phyloP scores from a whole-genome alignment of 2,888 invertebrate genomes.

The Neoascia interrupta region DNA sequence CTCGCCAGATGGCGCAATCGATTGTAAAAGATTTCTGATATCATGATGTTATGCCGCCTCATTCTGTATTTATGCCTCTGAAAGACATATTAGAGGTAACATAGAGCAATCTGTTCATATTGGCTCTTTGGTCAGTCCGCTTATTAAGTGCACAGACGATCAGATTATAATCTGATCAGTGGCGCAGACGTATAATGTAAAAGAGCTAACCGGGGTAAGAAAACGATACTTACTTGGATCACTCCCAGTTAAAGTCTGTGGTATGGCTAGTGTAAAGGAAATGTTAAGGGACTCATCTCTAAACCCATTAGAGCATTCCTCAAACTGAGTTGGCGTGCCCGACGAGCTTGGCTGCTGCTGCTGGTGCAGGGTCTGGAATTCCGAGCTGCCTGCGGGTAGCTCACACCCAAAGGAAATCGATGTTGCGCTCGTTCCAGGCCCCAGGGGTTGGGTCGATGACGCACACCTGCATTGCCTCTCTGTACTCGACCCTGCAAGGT shows the following conservation, averaged over 20 bases:
- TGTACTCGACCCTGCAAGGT: constrained; percentile 77
- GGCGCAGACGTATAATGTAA: too few species aligned
- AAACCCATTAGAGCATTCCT: constrained; percentile 78
- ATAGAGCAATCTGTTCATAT: too few species aligned
- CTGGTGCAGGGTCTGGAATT: constrained; percentile 57
- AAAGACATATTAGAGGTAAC: too few species aligned
- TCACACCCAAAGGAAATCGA: constrained; percentile 77
- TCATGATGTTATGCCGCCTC: too few species aligned
- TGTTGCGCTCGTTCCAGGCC: constrained; percentile 76
- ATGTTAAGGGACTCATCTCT: constrained; percentile 78
- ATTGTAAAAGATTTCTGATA: too few species aligned
- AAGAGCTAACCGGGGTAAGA: background rate
- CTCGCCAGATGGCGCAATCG: too few species aligned
- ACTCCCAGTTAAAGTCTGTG: constrained; percentile 70
- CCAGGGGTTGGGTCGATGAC: constrained; percentile 73
- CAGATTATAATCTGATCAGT: too few species aligned
- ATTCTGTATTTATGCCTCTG: too few species aligned
- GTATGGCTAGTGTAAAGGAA: constrained; percentile 78
- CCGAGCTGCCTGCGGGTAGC: constrained; percentile 73
- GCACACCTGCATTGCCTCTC: constrained; percentile 69
- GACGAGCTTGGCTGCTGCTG: constrained; percentile 58
- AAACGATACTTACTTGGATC: constrained; percentile 71
- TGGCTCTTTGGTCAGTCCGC: too few species aligned
- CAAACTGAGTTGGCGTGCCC: constrained; percentile 75
- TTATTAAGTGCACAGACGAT: too few species aligned